Evolutionary conservation across 2,113 vertebrate genomes (phyloP), one percentile per base, ranked within the genome.

Genomic region (Sinocyclocheilus anshuiensis): DNA sequence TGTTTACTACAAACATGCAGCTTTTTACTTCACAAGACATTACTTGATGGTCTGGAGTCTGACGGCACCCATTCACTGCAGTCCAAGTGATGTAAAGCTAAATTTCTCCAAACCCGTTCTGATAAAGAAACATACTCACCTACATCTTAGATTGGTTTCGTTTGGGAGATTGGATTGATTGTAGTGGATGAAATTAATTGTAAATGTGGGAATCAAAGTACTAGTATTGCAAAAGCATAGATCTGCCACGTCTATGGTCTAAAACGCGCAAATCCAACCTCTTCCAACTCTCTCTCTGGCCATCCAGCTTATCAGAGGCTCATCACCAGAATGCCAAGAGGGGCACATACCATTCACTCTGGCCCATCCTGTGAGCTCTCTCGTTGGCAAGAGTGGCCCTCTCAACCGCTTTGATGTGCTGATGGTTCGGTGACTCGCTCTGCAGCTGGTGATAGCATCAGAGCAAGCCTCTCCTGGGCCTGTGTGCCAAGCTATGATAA

Each of bases 381-480:
- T 67, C 22, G 39, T 71, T 75, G 55, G n/a, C 81, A 74, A 84
- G 77, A 55, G 87, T 50, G 77, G 84, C 87, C 77, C 80, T 80
- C 77, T 45, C 89, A 55, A 63, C 55, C 76, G 81, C 92, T 90
- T 89, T 91, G 72, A 89, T 88, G 91, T 93, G 86, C 88, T 91
- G 86, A 87, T 88, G 77, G 91, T 89, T 86, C 86, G 36, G 85
- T 91, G 87, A 88, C 88, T 88, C 93, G 91, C 92, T 90, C 90
- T 92, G 90, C 92, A 93, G 91, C 91, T 92, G 91, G 88, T 90
- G 94, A 95, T 95, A 94, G 84, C 84, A 95, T 94, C 92, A 90
- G 84, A 86, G 81, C 84, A 77, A 78, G 87, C 85, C 91, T 91
- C 55, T 88, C 84, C 86, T 29, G 85, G 91, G 91, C 91, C 91